Base-by-base conservation (phyloP, 1,140 invertebrate species). In the Nebria ingens region DNA sequence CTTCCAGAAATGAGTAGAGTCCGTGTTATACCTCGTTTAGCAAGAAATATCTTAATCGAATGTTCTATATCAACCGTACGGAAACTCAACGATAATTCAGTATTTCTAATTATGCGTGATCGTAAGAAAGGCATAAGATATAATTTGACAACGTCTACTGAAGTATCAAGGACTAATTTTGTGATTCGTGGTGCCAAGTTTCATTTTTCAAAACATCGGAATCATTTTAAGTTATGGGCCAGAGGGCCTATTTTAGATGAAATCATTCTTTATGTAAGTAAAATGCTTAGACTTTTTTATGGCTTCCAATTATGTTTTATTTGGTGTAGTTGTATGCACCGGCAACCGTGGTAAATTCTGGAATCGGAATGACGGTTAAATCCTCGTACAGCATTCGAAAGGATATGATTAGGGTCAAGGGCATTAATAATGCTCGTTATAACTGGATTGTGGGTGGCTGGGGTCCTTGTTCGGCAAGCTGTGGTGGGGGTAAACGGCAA, bases 201-300 rank as follows among this genome's bases (percentile, higher is more conserved):
- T 64, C 71, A 74, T 59, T 76, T 78, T 59, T 71, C 72, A 23
- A 73, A 73, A 45, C 62, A 63, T 2, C 62, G 69, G 19, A 71
- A 73, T 25, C 68, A 65, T 3, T 76, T 82, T 59, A 71, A 65
- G 1, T 66, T 85, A 19, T 67, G 67, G 59, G 74, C 79, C 0
- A 67, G 71, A 34, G 84, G 84, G 22, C 80, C 81, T 0, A 66
- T 79, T 0, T 65, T 76, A 0, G 71, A 73, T 15, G 78, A 80
- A 61, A 67, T 84, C 3, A 68, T 80, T 1, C 64, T 84, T 40
- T 75, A 80, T 71, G 82, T 84, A 71, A 69, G 65, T 57, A 4
- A 20, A 51, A 25, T 51, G 29, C 19, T 22, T 15, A 13, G n/a
- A 42, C 50, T 42, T 49, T 9, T 34, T 34, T 34, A n/a, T n/a